Base-by-base conservation (phyloP, 2,888 invertebrate genomes). In the Copidosoma aretas region DNA sequence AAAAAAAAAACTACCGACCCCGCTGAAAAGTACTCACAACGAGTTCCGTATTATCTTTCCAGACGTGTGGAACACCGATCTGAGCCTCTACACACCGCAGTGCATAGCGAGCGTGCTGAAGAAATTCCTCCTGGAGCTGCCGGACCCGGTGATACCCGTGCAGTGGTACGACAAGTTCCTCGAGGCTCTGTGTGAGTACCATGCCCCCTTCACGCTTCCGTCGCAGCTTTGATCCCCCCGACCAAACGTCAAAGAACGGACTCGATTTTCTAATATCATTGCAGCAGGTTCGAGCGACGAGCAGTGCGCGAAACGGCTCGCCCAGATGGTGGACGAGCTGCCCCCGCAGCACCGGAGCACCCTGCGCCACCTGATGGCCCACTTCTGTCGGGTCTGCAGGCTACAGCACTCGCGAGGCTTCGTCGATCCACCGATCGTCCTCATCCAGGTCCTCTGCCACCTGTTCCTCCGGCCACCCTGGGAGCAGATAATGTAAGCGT, bases 71-170 rank as follows among this genome's bases (percentile, higher is more conserved):
- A 84, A 79, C 71, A 80, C 85, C 52, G 86, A 87, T 76, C 79
- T 88, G 67, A 82, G 78, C 71, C 80, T 83, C 15, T 88, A 86
- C 77, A 85, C 85, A 53, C 84, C 88, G 17, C 84, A 86, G 71
- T 86, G 87, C 75, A 85, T 90, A 73, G 87, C 88, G 24, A 87
- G 87, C 73, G 86, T 89, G 60, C 83, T 93, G 68, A 91, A 92
- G 79, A 90, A 90, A 79, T 92, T 89, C 81, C 84, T 93, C 53
- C 82, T 91, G 58, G 92, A 93, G 79, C 83, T 93, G 73, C 91
- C 91, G 0, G 91, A 92, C 81, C 91, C 92, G 5, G 86, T 93
- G 63, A 90, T 93, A 74, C 92, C 92, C 25, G 90, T 91, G 46
- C 88, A 89, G 78, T 89, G 89, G 86, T 93, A 93, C 81, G 90